These are phyloP conservation scores for Macropis europaea DNA, from an alignment of 2,888 invertebrate species.

Conservation along the genomic window DNA sequence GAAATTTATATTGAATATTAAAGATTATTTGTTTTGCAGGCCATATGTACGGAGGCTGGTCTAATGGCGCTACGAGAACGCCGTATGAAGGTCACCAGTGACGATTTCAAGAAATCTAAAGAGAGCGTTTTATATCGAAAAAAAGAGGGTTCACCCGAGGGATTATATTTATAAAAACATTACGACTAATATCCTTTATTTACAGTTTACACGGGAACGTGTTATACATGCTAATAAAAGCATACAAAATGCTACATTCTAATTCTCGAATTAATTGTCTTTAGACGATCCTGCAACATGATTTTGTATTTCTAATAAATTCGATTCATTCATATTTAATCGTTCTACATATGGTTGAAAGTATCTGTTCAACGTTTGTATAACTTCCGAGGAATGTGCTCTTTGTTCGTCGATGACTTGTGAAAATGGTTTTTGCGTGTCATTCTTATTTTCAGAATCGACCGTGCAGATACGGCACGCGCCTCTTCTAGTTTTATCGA, in stretches of 20 bases:
- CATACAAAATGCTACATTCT: constrained; percentile 9
- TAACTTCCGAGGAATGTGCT: constrained; percentile 60
- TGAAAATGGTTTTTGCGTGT: constrained; percentile 50
- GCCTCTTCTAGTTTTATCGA: constrained; percentile 69
- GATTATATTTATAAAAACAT: constrained; percentile 92
- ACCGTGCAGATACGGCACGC: constrained; percentile 69
- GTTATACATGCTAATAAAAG: constrained; percentile 42
- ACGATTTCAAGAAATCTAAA: constrained; percentile 99
- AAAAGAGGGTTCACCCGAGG: constrained; percentile 99
- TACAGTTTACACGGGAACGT: constrained; percentile 30
- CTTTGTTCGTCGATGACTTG: constrained; percentile 71
- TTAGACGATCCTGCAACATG: background rate
- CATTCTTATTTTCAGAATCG: constrained; percentile 38
- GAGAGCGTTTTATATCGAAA: constrained; percentile 99
- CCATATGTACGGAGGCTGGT: constrained; percentile 99
- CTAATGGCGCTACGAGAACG: constrained; percentile 98
- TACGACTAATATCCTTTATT: constrained; percentile 49
- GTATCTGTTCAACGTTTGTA: constrained; percentile 68
- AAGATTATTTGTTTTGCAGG: constrained; percentile 81
- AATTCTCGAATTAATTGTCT: constrained; percentile 7
- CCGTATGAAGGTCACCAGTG: constrained; percentile 99
- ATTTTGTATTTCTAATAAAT: constrained; percentile 13
- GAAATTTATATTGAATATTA: background rate
- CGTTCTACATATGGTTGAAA: constrained; percentile 65
- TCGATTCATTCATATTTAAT: constrained; percentile 11